Percentiles rank a stretch among this genome's conserved stretches.
Evolutionary conservation across 2,888 invertebrate species (phyloP).

Genomic region (Thyatira batis): DNA sequence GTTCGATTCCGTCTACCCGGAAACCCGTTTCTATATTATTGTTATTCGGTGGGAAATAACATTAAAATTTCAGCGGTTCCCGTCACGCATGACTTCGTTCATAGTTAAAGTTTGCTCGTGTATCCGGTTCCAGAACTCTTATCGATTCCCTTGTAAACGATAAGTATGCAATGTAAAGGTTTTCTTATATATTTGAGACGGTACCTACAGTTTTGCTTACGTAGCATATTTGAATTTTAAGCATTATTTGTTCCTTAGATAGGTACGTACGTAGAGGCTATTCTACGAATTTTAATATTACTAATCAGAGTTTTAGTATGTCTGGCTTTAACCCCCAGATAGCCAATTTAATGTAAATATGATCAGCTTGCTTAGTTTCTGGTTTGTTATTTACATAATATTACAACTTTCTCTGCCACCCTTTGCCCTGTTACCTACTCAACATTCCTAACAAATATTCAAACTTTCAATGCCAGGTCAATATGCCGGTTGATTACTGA

Average conservation of each 20-base stretch:
- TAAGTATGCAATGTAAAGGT: not conserved
- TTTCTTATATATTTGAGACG: not conserved
- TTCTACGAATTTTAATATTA: not conserved
- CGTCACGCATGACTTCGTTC: not conserved
- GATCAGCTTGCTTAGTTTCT: conserved; percentile 26
- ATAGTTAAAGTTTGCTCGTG: not conserved
- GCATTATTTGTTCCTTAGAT: not conserved
- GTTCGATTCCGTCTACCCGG: not conserved
- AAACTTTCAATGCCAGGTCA: not conserved
- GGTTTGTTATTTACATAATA: conserved; percentile 29
- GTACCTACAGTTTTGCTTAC: too few relatives aligned
- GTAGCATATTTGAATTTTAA: too few relatives aligned
- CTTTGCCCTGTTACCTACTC: conserved; percentile 10
- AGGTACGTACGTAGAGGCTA: too few relatives aligned
- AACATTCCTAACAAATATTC: not conserved
- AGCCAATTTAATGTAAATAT: conserved; percentile 16
- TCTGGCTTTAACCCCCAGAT: not conserved
- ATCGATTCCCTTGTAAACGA: not conserved
- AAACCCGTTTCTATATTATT: not conserved
- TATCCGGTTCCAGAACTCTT: not conserved
- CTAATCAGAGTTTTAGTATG: conserved; percentile 1
- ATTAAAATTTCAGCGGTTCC: not conserved
- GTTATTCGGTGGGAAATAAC: not conserved
- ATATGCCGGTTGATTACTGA: not conserved
- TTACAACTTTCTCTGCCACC: conserved; percentile 20